phyloP scores from a whole-genome alignment of 2,888 invertebrate genomes.

The Drosophila mettleri region DNA sequence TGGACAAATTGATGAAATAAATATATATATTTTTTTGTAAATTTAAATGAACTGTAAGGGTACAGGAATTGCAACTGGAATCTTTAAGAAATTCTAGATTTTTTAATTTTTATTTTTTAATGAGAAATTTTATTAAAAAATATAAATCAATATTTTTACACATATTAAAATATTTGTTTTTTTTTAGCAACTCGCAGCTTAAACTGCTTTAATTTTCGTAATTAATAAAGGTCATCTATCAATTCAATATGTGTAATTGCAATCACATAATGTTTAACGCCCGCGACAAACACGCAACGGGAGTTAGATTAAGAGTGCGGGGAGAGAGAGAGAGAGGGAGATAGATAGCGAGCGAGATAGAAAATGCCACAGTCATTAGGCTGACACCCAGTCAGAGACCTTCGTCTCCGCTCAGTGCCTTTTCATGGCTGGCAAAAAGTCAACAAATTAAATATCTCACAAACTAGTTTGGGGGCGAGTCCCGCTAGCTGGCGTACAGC shows the following conservation, averaged over 20 bases:
- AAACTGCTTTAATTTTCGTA: not conserved
- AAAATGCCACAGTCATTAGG: conserved; percentile 70
- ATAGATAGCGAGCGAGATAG: conserved; percentile 6
- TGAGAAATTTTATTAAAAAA: not conserved
- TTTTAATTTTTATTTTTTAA: too few relatives aligned
- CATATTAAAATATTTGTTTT: not conserved
- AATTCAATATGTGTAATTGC: conserved; percentile 59
- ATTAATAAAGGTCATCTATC: conserved; percentile 38
- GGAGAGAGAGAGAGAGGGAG: not conserved
- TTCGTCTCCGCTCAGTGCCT: conserved; percentile 3
- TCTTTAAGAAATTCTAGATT: too few relatives aligned
- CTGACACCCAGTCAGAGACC: conserved; percentile 12
- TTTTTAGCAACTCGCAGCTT: too few relatives aligned
- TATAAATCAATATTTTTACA: not conserved
- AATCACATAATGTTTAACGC: conserved; percentile 59
- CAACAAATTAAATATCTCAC: conserved; percentile 62
- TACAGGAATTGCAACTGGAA: too few relatives aligned
- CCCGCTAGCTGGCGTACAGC: conserved; percentile 34
- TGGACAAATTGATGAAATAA: not conserved
- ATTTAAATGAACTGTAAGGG: too few relatives aligned
- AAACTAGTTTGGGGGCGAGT: conserved; percentile 35
- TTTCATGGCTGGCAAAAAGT: conserved; percentile 43
- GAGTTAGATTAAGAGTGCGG: not conserved
- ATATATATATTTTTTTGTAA: too few relatives aligned
- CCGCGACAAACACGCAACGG: conserved; percentile 47